phyloP scores from a whole-genome alignment of 2,888 invertebrate genomes.

The Microplitis manilae region DNA sequence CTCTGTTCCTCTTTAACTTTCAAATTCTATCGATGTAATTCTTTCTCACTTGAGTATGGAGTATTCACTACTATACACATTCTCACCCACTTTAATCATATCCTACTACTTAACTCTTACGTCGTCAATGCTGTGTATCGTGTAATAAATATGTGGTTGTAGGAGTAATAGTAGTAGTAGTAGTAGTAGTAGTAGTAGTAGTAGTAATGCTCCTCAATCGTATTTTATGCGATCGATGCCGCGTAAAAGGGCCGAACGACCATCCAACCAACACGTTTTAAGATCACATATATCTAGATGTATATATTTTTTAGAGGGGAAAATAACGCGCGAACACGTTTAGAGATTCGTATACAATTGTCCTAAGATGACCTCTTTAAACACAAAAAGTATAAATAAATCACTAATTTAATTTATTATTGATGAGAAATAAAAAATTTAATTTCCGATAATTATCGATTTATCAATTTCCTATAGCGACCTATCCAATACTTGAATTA shows the following conservation, averaged over 20 bases:
- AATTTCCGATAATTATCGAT: not conserved
- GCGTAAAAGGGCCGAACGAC: slow-evolving; percentile 39
- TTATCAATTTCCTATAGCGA: not conserved
- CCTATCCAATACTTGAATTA: not conserved
- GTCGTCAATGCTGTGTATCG: slow-evolving; percentile 13
- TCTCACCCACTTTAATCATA: not conserved
- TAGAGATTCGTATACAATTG: not conserved
- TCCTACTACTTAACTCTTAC: slow-evolving; percentile 4
- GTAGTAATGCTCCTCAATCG: slow-evolving; percentile 47
- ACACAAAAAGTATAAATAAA: not conserved
- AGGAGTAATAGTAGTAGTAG: not conserved
- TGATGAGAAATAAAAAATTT: not conserved
- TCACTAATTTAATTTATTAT: not conserved
- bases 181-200: not conserved
- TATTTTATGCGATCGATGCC: slow-evolving; percentile 52
- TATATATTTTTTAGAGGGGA: slow-evolving; percentile 2
- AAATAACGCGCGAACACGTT: slow-evolving; percentile 21
- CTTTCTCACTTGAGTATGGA: slow-evolving; percentile 20
- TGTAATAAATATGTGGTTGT: not conserved
- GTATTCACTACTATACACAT: not conserved
- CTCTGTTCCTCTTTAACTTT: slow-evolving; percentile 23
- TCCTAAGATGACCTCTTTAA: slow-evolving; percentile 16
- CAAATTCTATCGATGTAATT: not conserved
- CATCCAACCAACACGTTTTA: not conserved
- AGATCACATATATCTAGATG: not conserved